Conservation (phyloP, 2,888 invertebrate species). For the Cephonodes hylas region DNA sequence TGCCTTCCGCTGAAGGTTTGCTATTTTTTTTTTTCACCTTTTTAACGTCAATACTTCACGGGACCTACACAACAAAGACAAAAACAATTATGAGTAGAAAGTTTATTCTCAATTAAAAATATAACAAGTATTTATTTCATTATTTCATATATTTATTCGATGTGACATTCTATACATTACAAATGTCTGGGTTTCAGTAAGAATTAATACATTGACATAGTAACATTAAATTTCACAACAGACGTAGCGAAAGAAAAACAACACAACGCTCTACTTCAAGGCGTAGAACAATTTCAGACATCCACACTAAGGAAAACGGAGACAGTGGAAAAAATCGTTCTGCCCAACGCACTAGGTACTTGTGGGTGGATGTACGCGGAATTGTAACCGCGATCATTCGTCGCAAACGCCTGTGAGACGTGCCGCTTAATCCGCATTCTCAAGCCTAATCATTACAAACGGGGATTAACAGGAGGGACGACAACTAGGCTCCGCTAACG, state of each 20-base stretch:
- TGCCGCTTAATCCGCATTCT: constrained; percentile 39
- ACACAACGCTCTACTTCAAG: constrained; percentile 88
- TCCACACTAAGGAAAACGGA: constrained; percentile 88
- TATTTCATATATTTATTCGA: neutral
- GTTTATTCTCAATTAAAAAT: neutral
- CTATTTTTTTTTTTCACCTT: constrained; percentile 17
- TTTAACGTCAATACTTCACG: neutral
- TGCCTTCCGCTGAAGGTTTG: constrained; percentile 94
- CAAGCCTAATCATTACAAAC: constrained; percentile 15
- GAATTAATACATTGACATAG: neutral
- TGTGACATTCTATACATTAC: too few relatives aligned
- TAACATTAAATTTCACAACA: constrained; percentile 50
- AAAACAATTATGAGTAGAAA: neutral
- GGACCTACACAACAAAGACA: neutral
- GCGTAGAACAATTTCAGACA: constrained; percentile 88
- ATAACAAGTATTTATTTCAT: neutral
- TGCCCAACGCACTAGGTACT: constrained; percentile 92
- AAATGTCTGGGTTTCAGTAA: constrained; percentile 20
- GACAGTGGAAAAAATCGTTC: constrained; percentile 90
- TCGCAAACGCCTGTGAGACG: constrained; percentile 29
- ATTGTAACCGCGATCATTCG: constrained; percentile 23
- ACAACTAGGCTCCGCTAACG: constrained; percentile 7
- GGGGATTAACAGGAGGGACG: constrained; percentile 3
- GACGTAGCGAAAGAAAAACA: constrained; percentile 88
- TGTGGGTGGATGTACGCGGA: constrained; percentile 40